These are phyloP conservation scores for Napeogenes sylphis DNA, from an alignment of 2,888 invertebrate species.

Conservation along the genomic window DNA sequence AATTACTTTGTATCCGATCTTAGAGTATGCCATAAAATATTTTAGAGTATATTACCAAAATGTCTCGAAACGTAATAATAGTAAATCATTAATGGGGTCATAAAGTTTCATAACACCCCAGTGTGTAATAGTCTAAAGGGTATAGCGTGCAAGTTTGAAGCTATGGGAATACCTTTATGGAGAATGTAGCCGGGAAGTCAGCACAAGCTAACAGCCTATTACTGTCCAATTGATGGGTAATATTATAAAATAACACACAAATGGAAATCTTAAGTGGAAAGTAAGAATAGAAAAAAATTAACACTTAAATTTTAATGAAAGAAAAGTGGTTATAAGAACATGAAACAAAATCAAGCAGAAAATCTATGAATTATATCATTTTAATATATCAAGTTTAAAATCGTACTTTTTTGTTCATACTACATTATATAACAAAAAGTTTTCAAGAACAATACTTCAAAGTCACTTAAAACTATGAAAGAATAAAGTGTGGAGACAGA, in stretches of 20 bases:
- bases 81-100: constrained; percentile 1
- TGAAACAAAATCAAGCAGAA: too few species aligned
- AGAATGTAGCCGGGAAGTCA: neutral
- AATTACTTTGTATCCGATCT: neutral
- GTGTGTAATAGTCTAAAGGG: constrained; percentile 6
- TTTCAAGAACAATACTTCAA: neutral
- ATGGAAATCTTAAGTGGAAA: neutral
- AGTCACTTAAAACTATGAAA: neutral
- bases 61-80: neutral
- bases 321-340: neutral
- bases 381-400: too few species aligned
- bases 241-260: neutral
- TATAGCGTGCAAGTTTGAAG: constrained; percentile 3
- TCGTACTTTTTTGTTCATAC: too few species aligned
- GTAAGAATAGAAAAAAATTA: neutral
- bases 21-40: neutral
- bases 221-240: neutral
- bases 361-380: too few species aligned
- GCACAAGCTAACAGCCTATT: neutral
- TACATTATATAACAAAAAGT: neutral
- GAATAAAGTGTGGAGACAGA: constrained; percentile 1
- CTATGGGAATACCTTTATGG: constrained; percentile 4
- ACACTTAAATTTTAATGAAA: neutral
- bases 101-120: constrained; percentile 4
- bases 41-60: neutral